Base-by-base conservation (phyloP, 2,888 invertebrate species). In the Koerneria pararmatus region DNA sequence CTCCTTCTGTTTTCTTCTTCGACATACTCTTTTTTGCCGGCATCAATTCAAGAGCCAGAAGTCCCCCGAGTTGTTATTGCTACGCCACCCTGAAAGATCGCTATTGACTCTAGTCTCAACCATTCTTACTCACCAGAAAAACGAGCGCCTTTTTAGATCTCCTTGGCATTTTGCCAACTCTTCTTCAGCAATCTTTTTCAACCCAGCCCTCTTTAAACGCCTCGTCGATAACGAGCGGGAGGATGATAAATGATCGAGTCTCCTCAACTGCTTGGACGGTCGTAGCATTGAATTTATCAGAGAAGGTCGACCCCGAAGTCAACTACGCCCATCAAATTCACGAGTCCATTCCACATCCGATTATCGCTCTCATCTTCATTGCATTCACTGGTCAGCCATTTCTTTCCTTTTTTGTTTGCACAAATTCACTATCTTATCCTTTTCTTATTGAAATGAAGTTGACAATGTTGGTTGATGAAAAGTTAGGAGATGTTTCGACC, bases 181-280 rank as follows among this genome's bases (percentile, higher is more conserved):
- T 29, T 22, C 53, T 34, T 58, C 58, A 8, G 54, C 27, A 54
- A 46, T 34, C 62, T 58, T 49, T n/a, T n/a, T n/a, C n/a, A n/a
- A n/a, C n/a, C n/a, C n/a, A n/a, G n/a, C n/a, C n/a, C n/a, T n/a
- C n/a, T n/a, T n/a, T n/a, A n/a, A n/a, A n/a, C n/a, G n/a, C n/a
- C n/a, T n/a, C n/a, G n/a, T n/a, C n/a, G n/a, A n/a, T n/a, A n/a
- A n/a, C n/a, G n/a, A n/a, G n/a, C n/a, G n/a, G n/a, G n/a, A n/a
- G n/a, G n/a, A n/a, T n/a, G n/a, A n/a, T n/a, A n/a, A n/a, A n/a
- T n/a, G n/a, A n/a, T n/a, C n/a, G n/a, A n/a, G n/a, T n/a, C n/a
- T 69, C 58, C 69, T 72, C 70, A 72, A 71, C 71, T 71, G 67
- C 22, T 70, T 71, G 8, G 71, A 69, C n/a, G n/a, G n/a, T n/a